Percentiles rank a stretch among this genome's conserved stretches.
Evolutionary conservation across 1,140 invertebrate species (phyloP).

Genomic region (Drosophila biarmipes): DNA sequence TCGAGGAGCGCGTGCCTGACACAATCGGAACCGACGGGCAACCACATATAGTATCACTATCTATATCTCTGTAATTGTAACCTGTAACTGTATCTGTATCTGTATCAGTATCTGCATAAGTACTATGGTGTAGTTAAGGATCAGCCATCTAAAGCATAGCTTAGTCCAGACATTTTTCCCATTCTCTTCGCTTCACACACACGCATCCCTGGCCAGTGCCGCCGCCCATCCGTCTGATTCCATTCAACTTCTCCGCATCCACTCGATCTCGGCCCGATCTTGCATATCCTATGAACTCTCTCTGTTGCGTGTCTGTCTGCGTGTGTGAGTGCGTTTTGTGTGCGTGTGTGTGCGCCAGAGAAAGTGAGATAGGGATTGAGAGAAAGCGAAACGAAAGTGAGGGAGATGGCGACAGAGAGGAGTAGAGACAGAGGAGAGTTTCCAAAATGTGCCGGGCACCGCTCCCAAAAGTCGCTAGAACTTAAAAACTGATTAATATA

Average conservation of each 20-base stretch:
- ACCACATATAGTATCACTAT: slow-evolving; percentile 19
- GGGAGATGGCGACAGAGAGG: slow-evolving; percentile 13
- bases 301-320: neutral
- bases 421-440: slow-evolving; percentile 18
- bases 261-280: slow-evolving; percentile 8
- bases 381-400: neutral
- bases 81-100: slow-evolving; percentile 13
- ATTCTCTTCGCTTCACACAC: slow-evolving; percentile 17
- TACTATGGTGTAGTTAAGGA: slow-evolving; percentile 40
- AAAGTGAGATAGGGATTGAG: slow-evolving; percentile 1
- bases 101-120: slow-evolving; percentile 12
- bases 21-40: slow-evolving; percentile 28
- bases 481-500: slow-evolving; percentile 58
- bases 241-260: slow-evolving; percentile 2
- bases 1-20: slow-evolving; percentile 57
- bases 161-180: slow-evolving; percentile 50
- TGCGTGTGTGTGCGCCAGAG: slow-evolving; percentile 8
- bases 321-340: neutral
- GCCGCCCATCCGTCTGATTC: slow-evolving; percentile 26
- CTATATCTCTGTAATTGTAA: slow-evolving; percentile 29
- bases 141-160: slow-evolving; percentile 65
- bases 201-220: slow-evolving; percentile 20
- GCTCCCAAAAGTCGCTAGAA: slow-evolving; percentile 64
- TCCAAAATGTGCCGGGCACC: slow-evolving; percentile 57
- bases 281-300: slow-evolving; percentile 17